These are phyloP conservation scores for Carpatolechia fugitivella DNA, from an alignment of 2,888 invertebrate species.

Conservation along the genomic window DNA sequence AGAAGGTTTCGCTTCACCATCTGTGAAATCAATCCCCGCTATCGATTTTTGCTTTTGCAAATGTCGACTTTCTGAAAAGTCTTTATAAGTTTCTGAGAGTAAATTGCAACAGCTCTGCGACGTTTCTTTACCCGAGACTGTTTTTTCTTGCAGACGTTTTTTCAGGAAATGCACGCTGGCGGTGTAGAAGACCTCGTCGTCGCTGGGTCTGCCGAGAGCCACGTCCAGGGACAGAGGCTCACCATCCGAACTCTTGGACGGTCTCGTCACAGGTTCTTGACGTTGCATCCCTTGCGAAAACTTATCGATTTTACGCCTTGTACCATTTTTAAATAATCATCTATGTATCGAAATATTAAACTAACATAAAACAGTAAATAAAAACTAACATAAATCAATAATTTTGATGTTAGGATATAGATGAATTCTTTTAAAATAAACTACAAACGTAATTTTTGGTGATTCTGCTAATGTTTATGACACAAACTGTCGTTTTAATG, in stretches of 20 bases:
- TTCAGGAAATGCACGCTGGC: constrained; percentile 66
- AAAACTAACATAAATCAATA: neutral
- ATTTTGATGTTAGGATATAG: constrained; percentile 1
- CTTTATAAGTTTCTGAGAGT: neutral
- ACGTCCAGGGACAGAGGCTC: constrained; percentile 28
- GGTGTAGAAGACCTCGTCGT: constrained; percentile 55
- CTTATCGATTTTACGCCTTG: constrained; percentile 24
- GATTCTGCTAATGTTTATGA: neutral
- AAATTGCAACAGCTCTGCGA: constrained; percentile 53
- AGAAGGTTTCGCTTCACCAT: constrained; percentile 19
- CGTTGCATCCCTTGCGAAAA: constrained; percentile 49
- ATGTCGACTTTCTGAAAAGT: neutral
- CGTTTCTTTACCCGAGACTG: constrained; percentile 25
- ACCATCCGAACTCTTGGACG: constrained; percentile 23
- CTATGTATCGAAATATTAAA: neutral
- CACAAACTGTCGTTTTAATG: neutral
- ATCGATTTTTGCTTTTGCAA: neutral
- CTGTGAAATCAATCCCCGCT: neutral
- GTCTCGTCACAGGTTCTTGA: constrained; percentile 26
- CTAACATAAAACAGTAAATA: neutral
- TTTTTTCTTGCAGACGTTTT: constrained; percentile 55
- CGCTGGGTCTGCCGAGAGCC: constrained; percentile 37
- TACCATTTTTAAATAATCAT: constrained; percentile 34
- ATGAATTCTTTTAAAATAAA: too few species aligned
- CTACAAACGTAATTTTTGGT: neutral